Conservation (phyloP, 2,888 invertebrate species). For the Melikaiella ostensackeni region DNA sequence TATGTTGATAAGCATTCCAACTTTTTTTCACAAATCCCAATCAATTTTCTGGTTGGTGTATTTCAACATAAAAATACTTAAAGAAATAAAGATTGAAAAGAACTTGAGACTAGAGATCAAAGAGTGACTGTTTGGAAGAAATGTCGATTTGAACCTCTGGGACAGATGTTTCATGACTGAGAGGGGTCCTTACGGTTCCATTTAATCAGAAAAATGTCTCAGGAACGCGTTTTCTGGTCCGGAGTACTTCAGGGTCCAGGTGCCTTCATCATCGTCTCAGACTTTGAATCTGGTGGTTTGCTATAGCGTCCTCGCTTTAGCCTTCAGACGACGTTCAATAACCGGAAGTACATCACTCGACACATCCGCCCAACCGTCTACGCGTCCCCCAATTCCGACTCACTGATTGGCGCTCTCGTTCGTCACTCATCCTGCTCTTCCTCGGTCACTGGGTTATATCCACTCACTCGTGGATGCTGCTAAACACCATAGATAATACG, state of each 20-base stretch:
- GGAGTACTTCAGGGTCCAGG: constrained; percentile 49
- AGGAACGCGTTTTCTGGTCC: constrained; percentile 52
- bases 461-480: constrained; percentile 19
- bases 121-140: neutral
- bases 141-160: neutral
- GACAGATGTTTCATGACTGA: constrained; percentile 45
- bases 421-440: constrained; percentile 49
- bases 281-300: constrained; percentile 61
- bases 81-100: too few species aligned
- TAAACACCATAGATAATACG: neutral
- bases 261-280: constrained; percentile 48
- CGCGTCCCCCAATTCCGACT: constrained; percentile 72
- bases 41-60: too few species aligned
- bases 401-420: constrained; percentile 56
- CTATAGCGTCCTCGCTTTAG: constrained; percentile 66
- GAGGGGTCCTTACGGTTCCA: constrained; percentile 47
- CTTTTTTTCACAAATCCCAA: too few species aligned
- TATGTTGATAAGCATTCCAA: too few species aligned
- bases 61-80: too few species aligned
- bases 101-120: too few species aligned
- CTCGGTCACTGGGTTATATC: constrained; percentile 53
- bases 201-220: constrained; percentile 52
- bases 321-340: constrained; percentile 73
- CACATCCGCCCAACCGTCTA: constrained; percentile 75
- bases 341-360: constrained; percentile 76